phyloP scores from a whole-genome alignment of 2,113 vertebrate species.

The Ameiurus melas region DNA sequence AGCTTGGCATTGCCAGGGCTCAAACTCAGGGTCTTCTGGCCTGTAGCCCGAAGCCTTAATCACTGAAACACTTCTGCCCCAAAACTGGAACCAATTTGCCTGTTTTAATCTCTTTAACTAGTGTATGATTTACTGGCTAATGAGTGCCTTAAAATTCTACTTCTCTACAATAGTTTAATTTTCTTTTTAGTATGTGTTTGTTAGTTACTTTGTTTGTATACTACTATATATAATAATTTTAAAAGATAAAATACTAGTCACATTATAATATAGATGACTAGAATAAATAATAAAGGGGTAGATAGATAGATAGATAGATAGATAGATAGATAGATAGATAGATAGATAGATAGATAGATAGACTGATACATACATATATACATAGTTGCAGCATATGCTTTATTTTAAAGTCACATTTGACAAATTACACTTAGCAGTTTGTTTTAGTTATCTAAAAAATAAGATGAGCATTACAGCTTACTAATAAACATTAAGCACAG shows the following conservation, averaged over 20 bases:
- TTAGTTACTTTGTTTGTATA: neutral
- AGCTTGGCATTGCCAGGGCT: neutral
- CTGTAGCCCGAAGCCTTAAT: neutral
- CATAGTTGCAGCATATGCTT: conserved; percentile 32
- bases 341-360: neutral
- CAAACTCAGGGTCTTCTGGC: neutral
- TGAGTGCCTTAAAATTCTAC: neutral
- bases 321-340: neutral
- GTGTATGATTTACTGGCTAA: neutral
- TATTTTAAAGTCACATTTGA: conserved; percentile 14
- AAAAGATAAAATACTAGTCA: too few relatives aligned
- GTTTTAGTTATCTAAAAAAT: neutral
- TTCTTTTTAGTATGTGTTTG: neutral
- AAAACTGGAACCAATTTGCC: neutral
- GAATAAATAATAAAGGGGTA: neutral
- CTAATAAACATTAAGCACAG: conserved; percentile 2
- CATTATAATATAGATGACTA: too few relatives aligned
- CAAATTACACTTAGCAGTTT: neutral
- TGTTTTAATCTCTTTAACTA: neutral
- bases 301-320: neutral
- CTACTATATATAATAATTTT: neutral
- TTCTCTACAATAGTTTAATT: neutral
- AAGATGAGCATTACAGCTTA: neutral
- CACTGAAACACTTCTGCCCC: neutral
- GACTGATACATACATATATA: neutral